These are phyloP conservation scores for Hycleus phaleratus DNA, from an alignment of 1,140 invertebrate genomes.

Conservation along the genomic window DNA sequence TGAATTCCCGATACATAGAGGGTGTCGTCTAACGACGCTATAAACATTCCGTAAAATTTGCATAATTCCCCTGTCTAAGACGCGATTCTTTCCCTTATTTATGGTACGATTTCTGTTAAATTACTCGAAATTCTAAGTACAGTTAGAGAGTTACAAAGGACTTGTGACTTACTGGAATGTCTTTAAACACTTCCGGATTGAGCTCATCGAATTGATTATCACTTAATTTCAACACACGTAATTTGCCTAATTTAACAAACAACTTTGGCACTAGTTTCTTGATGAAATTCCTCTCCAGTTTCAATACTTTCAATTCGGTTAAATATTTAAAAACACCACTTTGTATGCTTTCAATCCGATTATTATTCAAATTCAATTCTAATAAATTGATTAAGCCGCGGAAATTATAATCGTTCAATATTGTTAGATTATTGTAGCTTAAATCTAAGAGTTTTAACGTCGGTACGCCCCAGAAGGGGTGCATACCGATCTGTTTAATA, in stretches of 20 bases:
- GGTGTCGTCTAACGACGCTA: too few species aligned
- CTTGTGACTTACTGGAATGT: slow-evolving; percentile 34
- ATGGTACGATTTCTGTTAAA: too few species aligned
- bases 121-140: too few species aligned
- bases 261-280: slow-evolving; percentile 57
- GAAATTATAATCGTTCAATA: slow-evolving; percentile 77
- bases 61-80: too few species aligned
- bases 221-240: slow-evolving; percentile 63
- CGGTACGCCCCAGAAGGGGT: slow-evolving; percentile 72
- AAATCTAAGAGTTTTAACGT: slow-evolving; percentile 61
- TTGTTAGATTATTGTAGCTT: slow-evolving; percentile 66
- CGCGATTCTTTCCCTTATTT: too few species aligned
- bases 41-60: too few species aligned
- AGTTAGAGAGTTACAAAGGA: background rate
- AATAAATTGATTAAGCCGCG: slow-evolving; percentile 65
- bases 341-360: slow-evolving; percentile 60
- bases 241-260: slow-evolving; percentile 61
- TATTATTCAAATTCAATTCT: slow-evolving; percentile 80
- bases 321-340: slow-evolving; percentile 69
- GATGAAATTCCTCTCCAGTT: slow-evolving; percentile 61
- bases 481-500: slow-evolving; percentile 67
- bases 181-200: slow-evolving; percentile 47
- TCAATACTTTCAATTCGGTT: slow-evolving; percentile 56
- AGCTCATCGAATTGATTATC: slow-evolving; percentile 64
- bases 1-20: too few species aligned